These are phyloP conservation scores for Beroe forskalii DNA, from an alignment of 37 sponge, comb jelly and placozoan genomes.

Conservation along the genomic window DNA sequence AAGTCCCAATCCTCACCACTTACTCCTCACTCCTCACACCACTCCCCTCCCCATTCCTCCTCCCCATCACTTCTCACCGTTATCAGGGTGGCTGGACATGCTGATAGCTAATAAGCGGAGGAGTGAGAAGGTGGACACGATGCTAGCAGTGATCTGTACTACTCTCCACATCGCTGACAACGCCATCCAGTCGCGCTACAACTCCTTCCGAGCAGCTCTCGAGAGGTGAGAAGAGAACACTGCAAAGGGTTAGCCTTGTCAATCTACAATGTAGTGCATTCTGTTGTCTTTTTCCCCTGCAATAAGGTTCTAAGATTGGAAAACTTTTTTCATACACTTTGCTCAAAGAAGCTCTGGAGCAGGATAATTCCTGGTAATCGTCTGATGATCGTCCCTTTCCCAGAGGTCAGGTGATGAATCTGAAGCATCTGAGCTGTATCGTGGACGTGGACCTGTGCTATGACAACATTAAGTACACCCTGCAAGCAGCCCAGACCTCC, in stretches of 20 bases:
- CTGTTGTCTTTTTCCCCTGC: conserved; percentile 34
- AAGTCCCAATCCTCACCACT: too few species aligned
- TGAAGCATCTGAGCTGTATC: conserved; percentile 80
- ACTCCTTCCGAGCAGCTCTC: conserved; percentile 82
- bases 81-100: conserved; percentile 83
- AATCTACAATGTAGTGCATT: neutral
- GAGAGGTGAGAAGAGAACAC: conserved; percentile 84
- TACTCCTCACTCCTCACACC: too few species aligned
- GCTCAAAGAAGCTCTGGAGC: too few species aligned
- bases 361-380: too few species aligned
- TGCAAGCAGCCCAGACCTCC: conserved; percentile 70
- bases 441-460: conserved; percentile 89
- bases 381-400: too few species aligned
- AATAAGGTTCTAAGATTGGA: too few species aligned
- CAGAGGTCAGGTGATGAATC: conserved; percentile 92
- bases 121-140: conserved; percentile 76
- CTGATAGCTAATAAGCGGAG: conserved; percentile 85
- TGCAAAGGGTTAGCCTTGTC: neutral
- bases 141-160: conserved; percentile 86
- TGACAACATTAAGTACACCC: conserved; percentile 81
- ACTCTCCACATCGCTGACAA: conserved; percentile 86
- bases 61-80: too few species aligned
- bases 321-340: too few species aligned
- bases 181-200: conserved; percentile 85
- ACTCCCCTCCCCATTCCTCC: too few species aligned